A percentile compares a stretch with the other conserved stretches of the same genome.
Evolutionary conservation across 2,113 vertebrate species (phyloP).

Genomic region (Notothenia rossii): DNA sequence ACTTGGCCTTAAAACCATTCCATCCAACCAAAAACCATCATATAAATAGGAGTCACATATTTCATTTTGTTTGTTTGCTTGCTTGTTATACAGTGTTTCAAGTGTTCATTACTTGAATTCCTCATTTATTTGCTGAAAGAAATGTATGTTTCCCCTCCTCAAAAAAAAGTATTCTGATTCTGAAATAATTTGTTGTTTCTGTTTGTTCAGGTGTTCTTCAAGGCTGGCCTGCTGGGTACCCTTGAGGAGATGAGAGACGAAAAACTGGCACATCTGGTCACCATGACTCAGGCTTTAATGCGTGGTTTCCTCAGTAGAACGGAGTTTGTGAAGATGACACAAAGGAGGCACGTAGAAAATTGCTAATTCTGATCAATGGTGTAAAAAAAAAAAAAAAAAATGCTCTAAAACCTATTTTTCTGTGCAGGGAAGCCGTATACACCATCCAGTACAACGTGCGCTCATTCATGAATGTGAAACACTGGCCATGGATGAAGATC

Average conservation of each 20-base stretch:
- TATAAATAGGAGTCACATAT: too few relatives aligned
- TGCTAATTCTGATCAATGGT: background rate
- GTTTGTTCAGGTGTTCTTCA: slow-evolving; percentile 65
- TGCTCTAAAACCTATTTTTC: background rate
- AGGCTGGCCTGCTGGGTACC: slow-evolving; percentile 69
- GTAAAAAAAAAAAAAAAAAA: accelerated
- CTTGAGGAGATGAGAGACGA: slow-evolving; percentile 76
- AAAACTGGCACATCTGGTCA: slow-evolving; percentile 63
- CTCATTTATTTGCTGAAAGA: too few relatives aligned
- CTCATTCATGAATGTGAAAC: slow-evolving; percentile 77
- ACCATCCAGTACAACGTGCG: slow-evolving; percentile 72
- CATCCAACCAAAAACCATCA: too few relatives aligned
- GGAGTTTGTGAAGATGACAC: slow-evolving; percentile 69
- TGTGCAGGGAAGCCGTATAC: slow-evolving; percentile 62
- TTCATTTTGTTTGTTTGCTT: too few relatives aligned
- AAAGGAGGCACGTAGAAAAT: slow-evolving; percentile 51
- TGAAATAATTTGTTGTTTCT: background rate
- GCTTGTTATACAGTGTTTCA: too few relatives aligned
- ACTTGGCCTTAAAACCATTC: too few relatives aligned
- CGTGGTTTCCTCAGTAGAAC: slow-evolving; percentile 68
- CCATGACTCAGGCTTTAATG: slow-evolving; percentile 70
- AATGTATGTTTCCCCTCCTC: too few relatives aligned
- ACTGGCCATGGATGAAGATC: slow-evolving; percentile 79
- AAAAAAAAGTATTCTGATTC: too few relatives aligned
- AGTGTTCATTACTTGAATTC: too few relatives aligned